phyloP scores from a whole-genome alignment of 2,113 vertebrate species.

The Chinchilla lanigera region DNA sequence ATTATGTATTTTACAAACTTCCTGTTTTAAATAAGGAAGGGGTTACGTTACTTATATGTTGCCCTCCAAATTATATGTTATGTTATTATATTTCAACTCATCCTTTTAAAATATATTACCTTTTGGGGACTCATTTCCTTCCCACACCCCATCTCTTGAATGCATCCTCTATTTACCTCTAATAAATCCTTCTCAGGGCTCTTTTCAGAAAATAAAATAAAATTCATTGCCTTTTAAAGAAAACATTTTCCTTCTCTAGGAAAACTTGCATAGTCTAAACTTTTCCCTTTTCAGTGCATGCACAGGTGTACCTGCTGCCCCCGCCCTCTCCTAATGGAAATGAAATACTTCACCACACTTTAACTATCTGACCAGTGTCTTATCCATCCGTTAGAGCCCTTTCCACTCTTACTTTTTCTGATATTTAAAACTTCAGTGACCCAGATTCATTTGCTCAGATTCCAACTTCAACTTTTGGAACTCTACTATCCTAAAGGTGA shows the following conservation, averaged over 20 bases:
- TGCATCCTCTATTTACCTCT: neutral
- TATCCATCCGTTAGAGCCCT: neutral
- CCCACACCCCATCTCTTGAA: neutral
- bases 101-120: neutral
- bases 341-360: neutral
- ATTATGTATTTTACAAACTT: neutral
- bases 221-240: neutral
- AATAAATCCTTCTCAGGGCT: neutral
- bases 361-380: neutral
- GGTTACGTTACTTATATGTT: neutral
- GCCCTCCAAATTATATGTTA: neutral
- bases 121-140: neutral
- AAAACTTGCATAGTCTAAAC: neutral
- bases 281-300: neutral
- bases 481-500: neutral
- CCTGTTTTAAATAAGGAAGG: neutral
- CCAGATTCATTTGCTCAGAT: neutral
- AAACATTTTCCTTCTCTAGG: constrained; percentile 8
- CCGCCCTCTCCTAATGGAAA: neutral
- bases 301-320: neutral
- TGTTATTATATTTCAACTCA: neutral
- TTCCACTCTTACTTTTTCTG: neutral
- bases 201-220: neutral
- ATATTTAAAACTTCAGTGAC: neutral
- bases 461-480: neutral